Base-by-base conservation (phyloP, 2,113 vertebrate species). In the Mormoops blainvillei region DNA sequence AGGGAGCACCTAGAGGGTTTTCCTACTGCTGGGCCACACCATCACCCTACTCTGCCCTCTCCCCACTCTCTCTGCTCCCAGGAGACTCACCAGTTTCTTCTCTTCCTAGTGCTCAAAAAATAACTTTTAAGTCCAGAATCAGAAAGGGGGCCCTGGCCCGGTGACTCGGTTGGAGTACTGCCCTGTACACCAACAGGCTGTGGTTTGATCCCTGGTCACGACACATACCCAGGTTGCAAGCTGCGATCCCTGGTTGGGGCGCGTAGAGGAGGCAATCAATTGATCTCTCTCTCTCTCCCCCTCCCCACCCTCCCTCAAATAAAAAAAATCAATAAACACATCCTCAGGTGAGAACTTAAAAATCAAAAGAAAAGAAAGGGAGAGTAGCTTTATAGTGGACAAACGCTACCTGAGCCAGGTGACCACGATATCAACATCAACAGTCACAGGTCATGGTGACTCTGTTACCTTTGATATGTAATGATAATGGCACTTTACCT, bases 1-100 rank as follows among this genome's bases (percentile, higher is more conserved):
- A 38, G 82, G 54, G 54, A 38, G 50, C 6, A 11, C 36, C 38
- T 54, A 56, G 14, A n/a, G 0, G 19, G 3, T 10, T 61, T 41
- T n/a, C 45, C n/a, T 13, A 0, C 20, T 15, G 0, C 41, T 61
- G 16, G 26, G 48, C 68, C 20, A 2, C 0, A 15, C 31, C 18
- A 7, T 14, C 36, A 48, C 43, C 12, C 41, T 87, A 7, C 11
- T 73, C 41, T 54, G 22, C 54, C 76, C 33, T 87, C 50, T 33
- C 16, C 38, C 20, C 16, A 16, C 41, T 13, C 24, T 63, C 41
- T 63, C 12, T 20, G 65, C 58, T 86, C 26, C 36, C 43, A 61
- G 45, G 56, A 48, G 14, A 95, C 43, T 33, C 50, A 22, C 61
- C 43, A 33, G 22, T 36, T 71, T 76, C 63, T n/a, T 85, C 9